Evolutionary conservation across 2,797 vertebrate genomes (phyloP), one percentile per base, ranked within the genome.

Genomic region (Diplodus puntazzo): DNA sequence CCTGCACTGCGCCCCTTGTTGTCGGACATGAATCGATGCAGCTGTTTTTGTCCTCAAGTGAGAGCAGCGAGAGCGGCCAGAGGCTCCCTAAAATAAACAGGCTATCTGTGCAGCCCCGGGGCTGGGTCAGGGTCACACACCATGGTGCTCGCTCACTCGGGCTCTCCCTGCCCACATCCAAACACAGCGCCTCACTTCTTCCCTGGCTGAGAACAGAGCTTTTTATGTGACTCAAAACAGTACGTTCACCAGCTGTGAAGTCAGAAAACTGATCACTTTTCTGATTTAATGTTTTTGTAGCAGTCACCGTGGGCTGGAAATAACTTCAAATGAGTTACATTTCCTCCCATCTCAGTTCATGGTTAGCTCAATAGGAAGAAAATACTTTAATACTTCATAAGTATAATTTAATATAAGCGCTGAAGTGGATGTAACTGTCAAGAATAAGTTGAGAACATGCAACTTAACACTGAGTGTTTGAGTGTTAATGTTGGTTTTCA

Each of bases 21-120:
- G 81, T 85, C 82, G 71, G 83, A 86, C 82, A 75, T 88, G 79
- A 90, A 81, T 81, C 69, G 66, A 86, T 75, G 85, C 92, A 93
- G 92, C 92, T 94, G 91, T 88, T 92, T 88, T 91, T 85, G 71
- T 89, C 88, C 84, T 89, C 72, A 52, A 88, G 91, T 73, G 80
- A 88, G 89, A 88, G 75, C 85, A 83, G 71, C 21, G 79, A 81
- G 87, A 86, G 83, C 62, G 4, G 74, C 78, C 83, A 86, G 84
- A 88, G 85, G 89, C 88, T 93, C 88, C 89, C 88, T 90, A 92
- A 94, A 93, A 92, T 92, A 94, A 93, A 91, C 92, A 92, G 76
- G 82, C 83, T 78, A 83, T 78, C 89, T 84, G 78, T 87, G 82
- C 72, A 82, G 83, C 72, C 73, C 80, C 49, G 10, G 79, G 87